phyloP scores from a whole-genome alignment of 1,140 invertebrate species.

The Calephelis nemesis region DNA sequence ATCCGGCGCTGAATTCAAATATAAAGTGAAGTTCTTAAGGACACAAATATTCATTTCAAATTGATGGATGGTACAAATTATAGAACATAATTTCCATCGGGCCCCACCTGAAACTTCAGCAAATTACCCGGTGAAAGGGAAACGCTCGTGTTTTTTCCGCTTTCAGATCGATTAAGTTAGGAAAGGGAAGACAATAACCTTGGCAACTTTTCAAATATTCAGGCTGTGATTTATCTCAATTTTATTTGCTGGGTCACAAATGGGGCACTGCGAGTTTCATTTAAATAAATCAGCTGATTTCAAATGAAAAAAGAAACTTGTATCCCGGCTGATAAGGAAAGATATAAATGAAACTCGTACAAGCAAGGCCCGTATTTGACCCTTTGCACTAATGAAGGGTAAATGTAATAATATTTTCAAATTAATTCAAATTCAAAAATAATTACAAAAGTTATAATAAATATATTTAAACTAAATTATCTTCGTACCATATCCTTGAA shows the following conservation, averaged over 20 bases:
- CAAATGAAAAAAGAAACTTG: background rate
- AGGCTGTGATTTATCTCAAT: conserved; percentile 1
- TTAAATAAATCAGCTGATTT: background rate
- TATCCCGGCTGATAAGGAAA: too few species aligned
- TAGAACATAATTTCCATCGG: background rate
- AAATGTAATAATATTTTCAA: too few species aligned
- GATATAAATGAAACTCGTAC: too few species aligned
- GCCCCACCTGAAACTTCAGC: conserved; percentile 12
- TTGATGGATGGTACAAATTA: conserved; percentile 6
- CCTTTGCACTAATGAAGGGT: too few species aligned
- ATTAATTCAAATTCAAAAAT: too few species aligned
- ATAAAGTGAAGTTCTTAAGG: too few species aligned
- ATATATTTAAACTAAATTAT: too few species aligned
- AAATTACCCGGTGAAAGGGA: conserved; percentile 12
- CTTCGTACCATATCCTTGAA: too few species aligned
- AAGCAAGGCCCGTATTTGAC: too few species aligned
- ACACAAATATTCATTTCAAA: background rate
- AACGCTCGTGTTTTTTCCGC: conserved; percentile 14
- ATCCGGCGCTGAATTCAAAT: too few species aligned
- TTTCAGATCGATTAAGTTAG: conserved; percentile 1
- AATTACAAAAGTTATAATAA: too few species aligned
- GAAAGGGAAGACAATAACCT: conserved; percentile 7
- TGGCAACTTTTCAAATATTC: conserved; percentile 11
- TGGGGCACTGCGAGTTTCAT: too few species aligned
- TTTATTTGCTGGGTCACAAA: background rate